Conservation (phyloP, 2,888 invertebrate species). For the Cephus runcator region DNA sequence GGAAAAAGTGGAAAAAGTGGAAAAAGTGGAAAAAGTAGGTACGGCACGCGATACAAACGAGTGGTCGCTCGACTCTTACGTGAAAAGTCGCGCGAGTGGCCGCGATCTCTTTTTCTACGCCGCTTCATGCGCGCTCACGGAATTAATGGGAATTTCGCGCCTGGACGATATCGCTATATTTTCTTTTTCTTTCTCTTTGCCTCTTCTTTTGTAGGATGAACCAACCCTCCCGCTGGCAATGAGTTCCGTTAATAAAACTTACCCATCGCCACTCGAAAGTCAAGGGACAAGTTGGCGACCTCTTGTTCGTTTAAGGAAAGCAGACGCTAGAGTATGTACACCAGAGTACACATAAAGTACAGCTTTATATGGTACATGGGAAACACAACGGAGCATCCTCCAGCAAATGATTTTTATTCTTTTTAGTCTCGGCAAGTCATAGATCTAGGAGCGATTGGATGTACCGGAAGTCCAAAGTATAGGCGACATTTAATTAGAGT, state of each 20-base stretch:
- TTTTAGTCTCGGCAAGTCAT: too few species aligned
- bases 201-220: neutral
- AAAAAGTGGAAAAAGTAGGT: neutral
- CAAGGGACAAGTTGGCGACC: neutral
- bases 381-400: neutral
- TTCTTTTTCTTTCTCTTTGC: conserved; percentile 8
- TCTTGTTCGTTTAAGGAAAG: neutral
- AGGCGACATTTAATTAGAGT: too few species aligned
- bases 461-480: neutral
- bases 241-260: neutral
- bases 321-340: too few species aligned
- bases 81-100: neutral
- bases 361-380: too few species aligned
- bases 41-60: conserved; percentile 58
- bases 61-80: conserved; percentile 21
- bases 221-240: too few species aligned
- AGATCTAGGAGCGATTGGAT: too few species aligned
- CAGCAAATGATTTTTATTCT: too few species aligned
- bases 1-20: too few species aligned
- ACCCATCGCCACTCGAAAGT: neutral
- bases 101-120: neutral
- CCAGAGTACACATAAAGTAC: neutral
- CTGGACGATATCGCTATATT: neutral
- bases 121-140: neutral
- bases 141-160: neutral